phyloP scores from a whole-genome alignment of 2,113 vertebrate genomes.

The Corythornis cristatus region DNA sequence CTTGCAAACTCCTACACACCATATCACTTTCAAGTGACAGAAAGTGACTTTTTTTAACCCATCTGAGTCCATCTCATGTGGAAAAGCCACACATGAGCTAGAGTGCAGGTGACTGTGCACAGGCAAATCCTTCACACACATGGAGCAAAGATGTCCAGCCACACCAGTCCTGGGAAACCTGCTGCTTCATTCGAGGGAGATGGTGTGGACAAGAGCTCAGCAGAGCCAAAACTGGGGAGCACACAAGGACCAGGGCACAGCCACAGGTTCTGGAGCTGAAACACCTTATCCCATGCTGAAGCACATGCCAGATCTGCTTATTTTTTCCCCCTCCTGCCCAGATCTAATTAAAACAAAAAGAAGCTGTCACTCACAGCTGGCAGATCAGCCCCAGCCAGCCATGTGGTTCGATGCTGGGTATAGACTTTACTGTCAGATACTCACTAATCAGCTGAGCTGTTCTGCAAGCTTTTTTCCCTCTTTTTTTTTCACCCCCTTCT shows the following conservation, averaged over 20 bases:
- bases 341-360: not conserved
- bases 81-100: not conserved
- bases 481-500: too few relatives aligned
- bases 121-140: not conserved
- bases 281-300: not conserved
- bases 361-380: not conserved
- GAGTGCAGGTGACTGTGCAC: accelerated
- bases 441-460: not conserved
- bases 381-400: not conserved
- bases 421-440: not conserved
- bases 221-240: accelerated
- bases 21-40: accelerated
- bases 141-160: not conserved
- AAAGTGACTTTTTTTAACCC: not conserved
- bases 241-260: accelerated
- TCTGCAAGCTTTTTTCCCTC: not conserved
- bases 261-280: not conserved
- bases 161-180: accelerated
- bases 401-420: accelerated
- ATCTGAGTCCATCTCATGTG: accelerated
- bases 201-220: accelerated
- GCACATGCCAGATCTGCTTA: accelerated
- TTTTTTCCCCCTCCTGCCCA: not conserved
- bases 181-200: accelerated
- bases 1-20: accelerated